Conservation (phyloP, 2,797 vertebrate species). For the Champsocephalus esox region DNA sequence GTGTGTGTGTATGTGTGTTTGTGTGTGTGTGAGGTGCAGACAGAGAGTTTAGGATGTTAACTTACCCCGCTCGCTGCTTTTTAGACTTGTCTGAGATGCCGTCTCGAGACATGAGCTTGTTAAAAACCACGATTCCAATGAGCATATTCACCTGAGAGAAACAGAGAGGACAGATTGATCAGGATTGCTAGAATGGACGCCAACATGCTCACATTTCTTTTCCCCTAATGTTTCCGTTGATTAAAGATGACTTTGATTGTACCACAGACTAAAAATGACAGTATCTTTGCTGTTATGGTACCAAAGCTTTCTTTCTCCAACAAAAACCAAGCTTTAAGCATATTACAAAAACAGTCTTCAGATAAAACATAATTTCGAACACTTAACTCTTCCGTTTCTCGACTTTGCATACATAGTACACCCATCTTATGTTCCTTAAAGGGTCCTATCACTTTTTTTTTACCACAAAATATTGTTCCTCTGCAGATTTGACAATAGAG, state of each 20-base stretch:
- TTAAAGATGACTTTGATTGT: slow-evolving; percentile 35
- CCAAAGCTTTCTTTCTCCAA: neutral
- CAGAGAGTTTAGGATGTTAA: slow-evolving; percentile 49
- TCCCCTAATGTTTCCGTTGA: slow-evolving; percentile 22
- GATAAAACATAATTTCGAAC: neutral
- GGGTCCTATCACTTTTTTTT: neutral
- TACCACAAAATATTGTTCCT: neutral
- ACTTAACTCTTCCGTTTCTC: neutral
- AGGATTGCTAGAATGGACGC: slow-evolving; percentile 14
- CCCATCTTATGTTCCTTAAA: neutral
- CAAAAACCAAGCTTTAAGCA: slow-evolving; percentile 1
- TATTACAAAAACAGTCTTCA: neutral
- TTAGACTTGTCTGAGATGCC: slow-evolving; percentile 99
- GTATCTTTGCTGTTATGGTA: slow-evolving; percentile 1
- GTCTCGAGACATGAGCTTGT: slow-evolving; percentile 98
- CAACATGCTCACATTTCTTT: slow-evolving; percentile 3
- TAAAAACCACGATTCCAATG: slow-evolving; percentile 98
- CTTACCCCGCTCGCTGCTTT: slow-evolving; percentile 99
- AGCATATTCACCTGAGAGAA: slow-evolving; percentile 95
- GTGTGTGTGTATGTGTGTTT: no score
- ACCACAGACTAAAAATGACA: slow-evolving; percentile 24
- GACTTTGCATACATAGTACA: neutral
- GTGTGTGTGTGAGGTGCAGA: neutral
- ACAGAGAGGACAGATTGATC: slow-evolving; percentile 34
- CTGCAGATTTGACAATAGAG: neutral